Conservation (phyloP, 2,888 invertebrate species). For the Papilio elwesi region DNA sequence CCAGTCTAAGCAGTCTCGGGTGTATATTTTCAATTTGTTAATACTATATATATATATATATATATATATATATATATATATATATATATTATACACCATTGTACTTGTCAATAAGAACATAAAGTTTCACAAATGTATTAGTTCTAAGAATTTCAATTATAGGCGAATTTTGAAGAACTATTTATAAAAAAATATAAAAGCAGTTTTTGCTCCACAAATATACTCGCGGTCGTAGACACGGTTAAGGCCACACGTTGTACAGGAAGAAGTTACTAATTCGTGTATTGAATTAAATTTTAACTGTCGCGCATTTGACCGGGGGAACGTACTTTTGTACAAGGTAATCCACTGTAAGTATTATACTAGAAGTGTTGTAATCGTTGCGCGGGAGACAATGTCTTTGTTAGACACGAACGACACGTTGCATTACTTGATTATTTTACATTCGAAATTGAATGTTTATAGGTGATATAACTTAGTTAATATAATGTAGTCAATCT, state of each 20-base stretch:
- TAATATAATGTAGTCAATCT: neutral
- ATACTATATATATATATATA: no score
- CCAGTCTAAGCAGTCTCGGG: no score
- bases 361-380: constrained; percentile 4
- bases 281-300: constrained; percentile 32
- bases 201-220: constrained; percentile 6
- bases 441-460: neutral
- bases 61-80: no score
- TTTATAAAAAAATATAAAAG: constrained; percentile 8
- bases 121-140: neutral
- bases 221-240: constrained; percentile 4
- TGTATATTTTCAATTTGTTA: no score
- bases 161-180: neutral
- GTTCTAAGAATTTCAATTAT: constrained; percentile 7
- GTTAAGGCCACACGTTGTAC: constrained; percentile 24
- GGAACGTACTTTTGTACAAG: constrained; percentile 29
- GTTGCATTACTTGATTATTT: neutral
- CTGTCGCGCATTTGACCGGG: neutral
- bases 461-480: neutral
- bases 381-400: neutral
- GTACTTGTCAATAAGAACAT: no score
- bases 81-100: no score
- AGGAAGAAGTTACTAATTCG: constrained; percentile 37
- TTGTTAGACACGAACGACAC: constrained; percentile 5
- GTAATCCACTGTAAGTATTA: constrained; percentile 17